Evolutionary conservation across 2,797 vertebrate species (phyloP), one percentile per base, ranked within the genome.

Genomic region (Psittacula echo): DNA sequence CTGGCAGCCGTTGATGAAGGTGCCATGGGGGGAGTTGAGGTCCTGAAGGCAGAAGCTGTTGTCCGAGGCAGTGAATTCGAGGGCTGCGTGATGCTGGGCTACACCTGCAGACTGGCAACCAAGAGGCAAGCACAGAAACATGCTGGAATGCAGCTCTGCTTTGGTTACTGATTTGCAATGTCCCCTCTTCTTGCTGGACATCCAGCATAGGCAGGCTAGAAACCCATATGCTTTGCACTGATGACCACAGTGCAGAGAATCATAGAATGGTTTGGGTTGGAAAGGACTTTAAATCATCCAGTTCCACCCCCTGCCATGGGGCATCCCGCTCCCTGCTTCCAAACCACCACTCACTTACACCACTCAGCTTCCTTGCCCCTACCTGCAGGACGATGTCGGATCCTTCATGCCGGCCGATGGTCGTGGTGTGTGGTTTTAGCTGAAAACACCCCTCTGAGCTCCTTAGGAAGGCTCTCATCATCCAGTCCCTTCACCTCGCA

Each of bases 381-480:
- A 98, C 98, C 98, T 98, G 97, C 84, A 98, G 96, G 79, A 98
- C 87, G 37, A 98, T 95, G 94, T 98, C 98, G 3, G 98, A 98
- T 39, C 98, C 98, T 75, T 81, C 47, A 19, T 96, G 97, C 65
- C 86, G 98, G 73, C 98, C 98, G 9, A 98, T 94, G 0, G 94
- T 98, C 2, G 97, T 98, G 10, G 87, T 97, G 93, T 82, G 94
- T 8, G 92, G 75, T 30, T 96, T 97, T 65, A 98, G 98, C 86
- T 96, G 95, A 78, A 98, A 98, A 56, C 98, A 92, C 20, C 96
- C 97, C 26, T 97, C 98, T 1, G 93, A 68, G 8, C 98, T 96
- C 96, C 96, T 98, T 2, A 98, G 96, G 58, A 97, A 98, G 32
- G 98, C 98, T 91, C 77, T 95, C 98, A 98, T 98, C 8, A 5